Base-by-base conservation (phyloP, 2,888 invertebrate species). In the Rapana venosa region DNA sequence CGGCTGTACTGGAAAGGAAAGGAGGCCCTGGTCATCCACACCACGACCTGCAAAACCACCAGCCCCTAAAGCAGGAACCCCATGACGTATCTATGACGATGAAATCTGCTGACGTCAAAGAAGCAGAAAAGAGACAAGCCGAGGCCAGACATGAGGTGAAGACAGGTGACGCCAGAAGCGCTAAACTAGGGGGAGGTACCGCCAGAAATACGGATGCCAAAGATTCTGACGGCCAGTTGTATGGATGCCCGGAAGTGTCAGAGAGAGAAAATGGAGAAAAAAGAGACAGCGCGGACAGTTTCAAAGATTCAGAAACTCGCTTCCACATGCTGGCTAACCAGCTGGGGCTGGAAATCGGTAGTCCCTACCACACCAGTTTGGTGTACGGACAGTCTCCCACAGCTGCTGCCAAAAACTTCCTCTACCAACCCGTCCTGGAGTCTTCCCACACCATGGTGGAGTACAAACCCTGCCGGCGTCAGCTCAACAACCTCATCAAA, bases 351-450 rank as follows among this genome's bases (percentile, higher is more conserved):
- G 89, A 89, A 85, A 89, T 89, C 74, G 89, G 89, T 47, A 89
- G 85, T 32, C 70, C 89, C 58, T 89, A 89, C 85, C 89, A 85
- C 89, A 74, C 89, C 85, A 89, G 83, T 32, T 77, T 85, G n/a
- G 85, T 89, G 35, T 58, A 85, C 61, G 20, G 77, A 32, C 86
- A 86, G 86, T 30, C 84, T 30, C n/a, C 56, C 56, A 30, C 58
- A 4, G 58, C 86, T 77, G 79, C 35, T 32, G 81, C 92, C 32
- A 93, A 92, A 0, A 36, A 88, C 84, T 92, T 93, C 20, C 91
- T 94, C n/a, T 94, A 93, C 87, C 94, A 94, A 66, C 94, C 94
- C 89, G 93, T 94, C 94, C 92, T 94, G 30, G 89, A 94, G 36
- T 94, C 94, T 4, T 94, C 94, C 13, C 93, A 93, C 66, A 92